Evolutionary conservation across 2,113 vertebrate genomes (phyloP).

Genomic region (Hydrolagus affinis): DNA sequence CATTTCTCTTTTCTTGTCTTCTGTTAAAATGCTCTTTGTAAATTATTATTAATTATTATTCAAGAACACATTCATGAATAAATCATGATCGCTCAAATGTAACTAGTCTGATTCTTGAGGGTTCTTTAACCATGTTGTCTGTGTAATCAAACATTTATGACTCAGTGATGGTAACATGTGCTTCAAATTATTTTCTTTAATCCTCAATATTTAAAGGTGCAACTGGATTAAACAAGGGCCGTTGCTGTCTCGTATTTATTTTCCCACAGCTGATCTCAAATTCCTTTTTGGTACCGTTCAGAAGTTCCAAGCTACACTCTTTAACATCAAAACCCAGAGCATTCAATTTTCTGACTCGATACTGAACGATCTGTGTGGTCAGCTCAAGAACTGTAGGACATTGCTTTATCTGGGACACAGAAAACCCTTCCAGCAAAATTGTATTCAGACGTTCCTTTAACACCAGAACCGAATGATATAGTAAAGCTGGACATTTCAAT

Average conservation of each 20-base stretch:
- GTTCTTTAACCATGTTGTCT: no score
- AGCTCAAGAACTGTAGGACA: constrained; percentile 74
- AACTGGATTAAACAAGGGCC: constrained; percentile 86
- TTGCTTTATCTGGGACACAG: constrained; percentile 65
- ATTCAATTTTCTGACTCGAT: constrained; percentile 67
- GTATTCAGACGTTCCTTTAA: constrained; percentile 67
- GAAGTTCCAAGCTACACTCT: constrained; percentile 58
- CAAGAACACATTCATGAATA: no score
- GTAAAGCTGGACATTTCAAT: constrained; percentile 71
- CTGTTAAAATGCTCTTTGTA: no score
- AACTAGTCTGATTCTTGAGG: no score
- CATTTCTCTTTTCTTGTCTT: no score
- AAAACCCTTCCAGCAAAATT: constrained; percentile 65
- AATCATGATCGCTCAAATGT: no score
- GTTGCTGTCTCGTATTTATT: constrained; percentile 62
- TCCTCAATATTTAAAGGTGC: constrained; percentile 66
- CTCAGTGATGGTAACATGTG: not conserved
- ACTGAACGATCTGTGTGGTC: constrained; percentile 73
- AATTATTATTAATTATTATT: no score
- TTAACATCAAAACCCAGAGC: constrained; percentile 60
- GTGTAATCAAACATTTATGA: no score
- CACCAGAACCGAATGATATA: constrained; percentile 68
- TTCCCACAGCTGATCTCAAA: constrained; percentile 73
- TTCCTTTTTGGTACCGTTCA: constrained; percentile 83
- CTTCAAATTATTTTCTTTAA: constrained; percentile 35